phyloP scores from a whole-genome alignment of 2,797 vertebrate species.

The Acanthurus tractus region DNA sequence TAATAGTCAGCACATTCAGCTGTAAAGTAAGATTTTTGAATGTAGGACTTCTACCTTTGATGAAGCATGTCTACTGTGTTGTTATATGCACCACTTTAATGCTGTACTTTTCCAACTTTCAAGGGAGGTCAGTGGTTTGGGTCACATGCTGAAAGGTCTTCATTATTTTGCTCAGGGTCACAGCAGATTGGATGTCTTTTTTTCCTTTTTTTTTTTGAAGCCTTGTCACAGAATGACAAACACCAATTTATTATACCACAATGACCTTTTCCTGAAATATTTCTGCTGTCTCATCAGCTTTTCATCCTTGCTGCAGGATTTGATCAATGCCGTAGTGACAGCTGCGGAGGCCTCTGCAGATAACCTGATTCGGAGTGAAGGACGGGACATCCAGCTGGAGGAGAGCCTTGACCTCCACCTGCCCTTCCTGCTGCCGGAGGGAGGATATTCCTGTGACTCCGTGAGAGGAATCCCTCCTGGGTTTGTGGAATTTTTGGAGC shows the following conservation, averaged over 20 bases:
- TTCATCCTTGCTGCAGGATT: constrained; percentile 80
- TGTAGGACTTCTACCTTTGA: no score
- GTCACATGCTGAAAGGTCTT: constrained; percentile 7
- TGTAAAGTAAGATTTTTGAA: no score
- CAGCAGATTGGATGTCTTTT: constrained; percentile 28
- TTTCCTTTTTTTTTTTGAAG: constrained; percentile 3
- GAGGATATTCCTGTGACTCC: constrained; percentile 93
- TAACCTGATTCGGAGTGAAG: constrained; percentile 89
- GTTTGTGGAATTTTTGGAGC: constrained; percentile 94
- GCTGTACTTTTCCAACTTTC: constrained; percentile 5
- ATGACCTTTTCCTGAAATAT: constrained; percentile 53
- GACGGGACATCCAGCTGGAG: constrained; percentile 88
- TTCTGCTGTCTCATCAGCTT: constrained; percentile 22
- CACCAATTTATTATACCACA: constrained; percentile 18
- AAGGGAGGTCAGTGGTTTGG: constrained; percentile 7
- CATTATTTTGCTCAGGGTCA: constrained; percentile 27
- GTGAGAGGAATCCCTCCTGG: constrained; percentile 92
- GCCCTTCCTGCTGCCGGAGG: constrained; percentile 95
- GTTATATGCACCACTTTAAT: background rate
- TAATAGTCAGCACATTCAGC: no score
- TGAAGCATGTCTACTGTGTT: no score
- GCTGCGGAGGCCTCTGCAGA: constrained; percentile 91
- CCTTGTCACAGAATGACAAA: constrained; percentile 57
- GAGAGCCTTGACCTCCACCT: constrained; percentile 93
- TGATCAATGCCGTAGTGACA: constrained; percentile 90